Evolutionary conservation across 35 echinoderm and acorn worm genomes (phyloP).

Genomic region (Apostichopus japonicus): DNA sequence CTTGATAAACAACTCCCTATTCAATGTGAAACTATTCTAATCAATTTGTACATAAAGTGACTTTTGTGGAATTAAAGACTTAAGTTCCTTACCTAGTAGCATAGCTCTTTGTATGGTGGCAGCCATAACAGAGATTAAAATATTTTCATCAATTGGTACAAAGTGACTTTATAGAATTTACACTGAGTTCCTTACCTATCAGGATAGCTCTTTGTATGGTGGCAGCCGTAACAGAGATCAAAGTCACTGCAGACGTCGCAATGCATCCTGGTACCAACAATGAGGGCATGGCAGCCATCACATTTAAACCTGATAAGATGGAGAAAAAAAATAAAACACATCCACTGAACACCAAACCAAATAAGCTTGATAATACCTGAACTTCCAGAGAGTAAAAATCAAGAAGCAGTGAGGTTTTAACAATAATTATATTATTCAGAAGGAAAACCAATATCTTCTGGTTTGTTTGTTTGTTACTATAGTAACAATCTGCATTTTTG

Average conservation of each 20-base stretch:
- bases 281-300: constrained; percentile 82
- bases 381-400: not conserved
- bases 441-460: no score
- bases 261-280: constrained; percentile 94
- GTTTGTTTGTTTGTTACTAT: no score
- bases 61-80: no score
- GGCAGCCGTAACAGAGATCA: constrained; percentile 88
- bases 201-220: constrained; percentile 62
- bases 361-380: not conserved
- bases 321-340: not conserved
- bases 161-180: no score
- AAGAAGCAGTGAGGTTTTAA: no score
- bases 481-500: no score
- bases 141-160: not conserved
- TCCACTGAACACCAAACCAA: not conserved
- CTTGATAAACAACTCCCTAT: no score
- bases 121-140: constrained; percentile 92
- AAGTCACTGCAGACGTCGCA: constrained; percentile 91
- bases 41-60: no score
- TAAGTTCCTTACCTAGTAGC: no score
- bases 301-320: constrained; percentile 77
- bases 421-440: no score
- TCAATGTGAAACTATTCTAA: no score
- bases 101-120: constrained; percentile 31
- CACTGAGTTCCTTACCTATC: constrained; percentile 54